Base-by-base conservation (phyloP, 2,113 vertebrate species). In the Rhinogobius similis region DNA sequence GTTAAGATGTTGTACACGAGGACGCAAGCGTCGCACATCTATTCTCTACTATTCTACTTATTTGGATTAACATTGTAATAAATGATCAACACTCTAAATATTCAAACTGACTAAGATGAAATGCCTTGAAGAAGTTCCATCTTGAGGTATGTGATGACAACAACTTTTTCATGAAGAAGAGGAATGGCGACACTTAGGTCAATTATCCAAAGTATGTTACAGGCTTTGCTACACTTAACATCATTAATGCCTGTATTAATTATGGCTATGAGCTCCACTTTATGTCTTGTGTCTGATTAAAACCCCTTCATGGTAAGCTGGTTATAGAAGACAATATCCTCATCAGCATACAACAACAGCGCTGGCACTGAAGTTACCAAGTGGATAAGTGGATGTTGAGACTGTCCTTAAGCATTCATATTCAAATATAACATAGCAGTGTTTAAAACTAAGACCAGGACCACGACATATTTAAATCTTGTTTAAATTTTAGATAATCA, bases 101-200 rank as follows among this genome's bases (percentile, higher is more conserved):
- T 24, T 58, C 26, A 58, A 27, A 58, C 68, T 59, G 65, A 69
- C 73, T 79, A 20, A 10, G 73, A 67, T 43, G 61, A 55, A 64
- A 64, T 18, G 83, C 77, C 61, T 75, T 76, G 62, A 75, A 78
- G 63, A 68, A 87, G 82, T 86, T 90, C 65, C 73, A 78, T 85
- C 78, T 87, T 65, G 72, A 86, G 88, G 87, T 70, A 82, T 84
- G 85, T 87, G 82, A 90, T 81, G 87, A 90, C 85, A 73, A 76
- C 77, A 83, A 79, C 70, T 74, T 87, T 87, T 78, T 71, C 77
- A 76, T 62, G 68, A 84, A 75, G 75, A 81, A 78, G 27, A 83
- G 75, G 72, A 81, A 78, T 82, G 72, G 81, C 62, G 55, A 75
- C 79, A 80, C 53, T 56, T 70, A 70, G 78, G 77, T 88, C 79